Evolutionary conservation across 2,888 invertebrate genomes (phyloP), one percentile per base, ranked within the genome.

Genomic region (Cryptops parisi): DNA sequence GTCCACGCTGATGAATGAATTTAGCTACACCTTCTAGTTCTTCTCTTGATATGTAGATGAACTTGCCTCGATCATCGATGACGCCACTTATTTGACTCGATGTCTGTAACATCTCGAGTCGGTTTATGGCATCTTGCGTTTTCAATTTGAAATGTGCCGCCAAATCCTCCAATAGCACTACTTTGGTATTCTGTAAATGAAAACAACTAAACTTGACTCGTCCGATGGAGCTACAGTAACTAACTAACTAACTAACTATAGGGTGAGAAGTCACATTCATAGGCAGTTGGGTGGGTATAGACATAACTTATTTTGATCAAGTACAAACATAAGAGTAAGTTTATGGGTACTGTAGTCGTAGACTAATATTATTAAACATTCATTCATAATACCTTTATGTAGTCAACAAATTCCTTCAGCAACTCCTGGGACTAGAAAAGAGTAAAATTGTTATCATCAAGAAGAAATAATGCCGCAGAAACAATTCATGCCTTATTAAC

Each of bases 31-130:
- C 83, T 63, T 84, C 78, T 57, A 97, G 75, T 70, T 98, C 98
- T 43, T 82, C 81, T 61, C 81, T 78, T 0, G 94, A 90, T 51
- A 99, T 86, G 69, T 90, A 98, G 65, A 98, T 97, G 67, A 98
- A 98, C 72, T 99, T 98, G 19, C 98, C 98, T 57, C 98, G 76
- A 68, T 99, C 98, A 66, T 99, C 98, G 60, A 98, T 87, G 1
- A 99, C 97, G 0, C 98, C 80, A 2, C 91, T 89, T n/a, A 98
- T 73, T 52, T 78, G 78, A 12, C 85, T 89, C 57, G 84, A 80
- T 0, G 79, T 74, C 63, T 89, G 84, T 46, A 99, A 72, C 46
- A 84, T 82, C 58, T 85, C 80, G 57, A 99, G 82, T 60, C 96
- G 78, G 61, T 88, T 84, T 58, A 90, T 85, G 0, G 79, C 82